phyloP scores from a whole-genome alignment of 2,888 invertebrate species.

The Lochmaea capreae region DNA sequence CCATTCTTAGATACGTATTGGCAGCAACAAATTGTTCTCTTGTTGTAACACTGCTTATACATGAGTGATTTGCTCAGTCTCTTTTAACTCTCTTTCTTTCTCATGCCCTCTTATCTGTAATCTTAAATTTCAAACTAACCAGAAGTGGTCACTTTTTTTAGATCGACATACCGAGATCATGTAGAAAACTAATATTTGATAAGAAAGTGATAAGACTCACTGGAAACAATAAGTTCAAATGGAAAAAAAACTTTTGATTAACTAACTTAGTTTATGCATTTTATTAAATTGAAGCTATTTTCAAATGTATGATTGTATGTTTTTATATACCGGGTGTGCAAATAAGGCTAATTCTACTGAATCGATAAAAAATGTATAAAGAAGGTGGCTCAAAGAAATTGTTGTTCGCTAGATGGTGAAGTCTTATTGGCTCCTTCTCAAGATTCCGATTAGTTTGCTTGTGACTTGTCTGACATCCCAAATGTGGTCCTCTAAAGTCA shows the following conservation, averaged over 20 bases:
- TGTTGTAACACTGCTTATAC: conserved; percentile 52
- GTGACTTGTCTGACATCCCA: too few relatives aligned
- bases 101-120: conserved; percentile 15
- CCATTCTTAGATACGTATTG: conserved; percentile 54
- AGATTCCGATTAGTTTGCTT: too few relatives aligned
- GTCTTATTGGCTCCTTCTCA: too few relatives aligned
- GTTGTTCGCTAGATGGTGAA: too few relatives aligned
- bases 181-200: not conserved
- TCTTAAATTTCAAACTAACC: conserved; percentile 18
- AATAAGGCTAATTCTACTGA: too few relatives aligned
- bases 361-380: too few relatives aligned
- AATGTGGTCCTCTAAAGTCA: too few relatives aligned
- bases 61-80: conserved; percentile 52
- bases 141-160: conserved; percentile 7
- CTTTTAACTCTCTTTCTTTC: conserved; percentile 21
- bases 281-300: not conserved
- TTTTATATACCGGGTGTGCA: too few relatives aligned
- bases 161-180: conserved; percentile 8
- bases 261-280: not conserved
- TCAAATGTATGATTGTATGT: too few relatives aligned
- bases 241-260: not conserved
- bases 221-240: not conserved
- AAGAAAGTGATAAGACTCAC: not conserved
- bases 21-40: conserved; percentile 57
- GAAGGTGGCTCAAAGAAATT: too few relatives aligned